Evolutionary conservation across 2,797 vertebrate species (phyloP), one percentile per base, ranked within the genome.

Genomic region (Channa striata): DNA sequence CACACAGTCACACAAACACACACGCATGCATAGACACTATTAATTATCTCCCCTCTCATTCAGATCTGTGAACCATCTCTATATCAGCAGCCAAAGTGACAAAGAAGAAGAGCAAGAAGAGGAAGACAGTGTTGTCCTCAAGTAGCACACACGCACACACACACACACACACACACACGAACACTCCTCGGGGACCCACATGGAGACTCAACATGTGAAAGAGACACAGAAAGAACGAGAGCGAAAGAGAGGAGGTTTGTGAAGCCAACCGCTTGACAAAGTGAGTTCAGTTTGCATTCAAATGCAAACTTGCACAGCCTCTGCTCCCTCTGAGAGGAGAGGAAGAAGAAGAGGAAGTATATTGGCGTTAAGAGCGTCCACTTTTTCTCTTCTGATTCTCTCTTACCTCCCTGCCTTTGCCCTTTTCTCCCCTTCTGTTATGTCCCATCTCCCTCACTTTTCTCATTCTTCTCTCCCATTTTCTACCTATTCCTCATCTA

Each of bases 31-130:
- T 51, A 72, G 46, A 84, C 81, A 74, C 65, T 52, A 66, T 81
- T 81, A 81, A 88, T 83, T 86, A 86, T 79, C 75, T 70, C 64
- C 68, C 43, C 68, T 67, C 70, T 82, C 80, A 71, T 80, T 85
- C 64, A 83, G 64, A 82, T 76, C 74, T 87, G 80, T 67, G 77
- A 87, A 77, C 68, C 44, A 46, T 80, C 72, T 79, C 67, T 11
- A 44, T 65, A 48, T 74, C 67, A 11, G 72, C 58, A 49, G 78
- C 54, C 49, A 54, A 72, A 69, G 47, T 68, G 68, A 10, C 3
- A n/a, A n/a, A n/a, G 16, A 58, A 65, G 59, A 34, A 43, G 37
- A 68, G 51, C 21, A 16, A 37, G 34, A 37, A 30, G 56, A 68
- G 11, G 53, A 54, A 2, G 50, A 67, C 39, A 46, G 39, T 1